These are phyloP conservation scores for Hestina assimilis DNA, from an alignment of 1,140 invertebrate species.

Conservation along the genomic window DNA sequence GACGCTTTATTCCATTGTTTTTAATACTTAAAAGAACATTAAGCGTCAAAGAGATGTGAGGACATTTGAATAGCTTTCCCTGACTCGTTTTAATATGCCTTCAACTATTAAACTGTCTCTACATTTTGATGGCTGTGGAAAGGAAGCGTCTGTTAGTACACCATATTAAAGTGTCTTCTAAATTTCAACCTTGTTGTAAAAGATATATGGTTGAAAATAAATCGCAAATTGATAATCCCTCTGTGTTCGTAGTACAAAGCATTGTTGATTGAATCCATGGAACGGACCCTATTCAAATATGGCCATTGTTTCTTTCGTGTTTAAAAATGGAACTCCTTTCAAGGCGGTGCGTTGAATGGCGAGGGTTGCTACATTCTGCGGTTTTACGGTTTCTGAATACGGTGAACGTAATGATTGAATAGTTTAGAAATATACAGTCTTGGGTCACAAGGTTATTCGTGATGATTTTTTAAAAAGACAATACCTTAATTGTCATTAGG, in stretches of 20 bases:
- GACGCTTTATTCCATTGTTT: slow-evolving; percentile 29
- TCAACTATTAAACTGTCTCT: slow-evolving; percentile 41
- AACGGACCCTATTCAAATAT: slow-evolving; percentile 55
- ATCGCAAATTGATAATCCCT: neutral
- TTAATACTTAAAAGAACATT: slow-evolving; percentile 34
- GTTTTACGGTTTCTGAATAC: slow-evolving; percentile 15
- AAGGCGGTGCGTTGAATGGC: slow-evolving; percentile 21
- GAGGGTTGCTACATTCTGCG: slow-evolving; percentile 29
- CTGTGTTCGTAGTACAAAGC: slow-evolving; percentile 19
- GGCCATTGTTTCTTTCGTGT: slow-evolving; percentile 52
- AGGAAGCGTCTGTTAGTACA: slow-evolving; percentile 11
- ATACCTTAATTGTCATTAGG: too few relatives aligned
- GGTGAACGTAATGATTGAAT: slow-evolving; percentile 10
- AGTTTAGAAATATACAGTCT: slow-evolving; percentile 1
- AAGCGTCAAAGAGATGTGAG: slow-evolving; percentile 35
- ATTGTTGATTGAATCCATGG: slow-evolving; percentile 56
- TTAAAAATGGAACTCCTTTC: slow-evolving; percentile 49
- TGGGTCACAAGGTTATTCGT: too few relatives aligned
- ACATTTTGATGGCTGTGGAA: slow-evolving; percentile 20
- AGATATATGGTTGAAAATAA: neutral
- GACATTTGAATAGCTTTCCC: slow-evolving; percentile 45
- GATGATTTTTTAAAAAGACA: neutral
- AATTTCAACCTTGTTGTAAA: neutral
- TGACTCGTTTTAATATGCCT: slow-evolving; percentile 42
- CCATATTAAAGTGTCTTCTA: neutral